Conservation (phyloP, 2,888 invertebrate genomes). For the Blastobasis adustella region DNA sequence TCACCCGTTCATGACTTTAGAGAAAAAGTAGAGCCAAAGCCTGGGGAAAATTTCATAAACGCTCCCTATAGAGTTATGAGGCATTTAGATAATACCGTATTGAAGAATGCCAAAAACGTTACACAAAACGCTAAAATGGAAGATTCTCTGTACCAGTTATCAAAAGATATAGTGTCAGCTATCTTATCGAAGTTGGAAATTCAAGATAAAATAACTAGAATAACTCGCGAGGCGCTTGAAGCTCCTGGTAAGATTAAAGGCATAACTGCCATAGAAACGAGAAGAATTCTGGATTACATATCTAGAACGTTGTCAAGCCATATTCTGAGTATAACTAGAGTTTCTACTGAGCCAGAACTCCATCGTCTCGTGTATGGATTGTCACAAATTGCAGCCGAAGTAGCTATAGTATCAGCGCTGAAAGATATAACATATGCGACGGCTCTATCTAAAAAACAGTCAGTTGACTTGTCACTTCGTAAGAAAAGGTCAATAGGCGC, state of each 20-base stretch:
- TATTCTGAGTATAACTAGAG: slow-evolving; percentile 54
- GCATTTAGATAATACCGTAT: slow-evolving; percentile 51
- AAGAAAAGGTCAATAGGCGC: slow-evolving; percentile 28
- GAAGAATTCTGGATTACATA: slow-evolving; percentile 63
- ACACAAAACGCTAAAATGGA: slow-evolving; percentile 62
- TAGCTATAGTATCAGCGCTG: slow-evolving; percentile 61
- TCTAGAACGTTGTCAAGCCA: slow-evolving; percentile 61
- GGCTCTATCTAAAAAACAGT: slow-evolving; percentile 60
- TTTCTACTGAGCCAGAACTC: slow-evolving; percentile 63
- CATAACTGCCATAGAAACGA: slow-evolving; percentile 62
- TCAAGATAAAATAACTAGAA: slow-evolving; percentile 66
- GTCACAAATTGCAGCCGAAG: slow-evolving; percentile 65
- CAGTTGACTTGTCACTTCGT: slow-evolving; percentile 55
- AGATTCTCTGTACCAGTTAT: slow-evolving; percentile 55
- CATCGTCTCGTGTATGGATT: slow-evolving; percentile 64
- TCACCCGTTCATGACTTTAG: slow-evolving; percentile 59
- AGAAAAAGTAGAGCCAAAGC: slow-evolving; percentile 36
- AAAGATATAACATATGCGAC: slow-evolving; percentile 62
- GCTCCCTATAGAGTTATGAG: slow-evolving; percentile 54
- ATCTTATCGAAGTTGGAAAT: slow-evolving; percentile 60
- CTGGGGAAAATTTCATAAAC: slow-evolving; percentile 32
- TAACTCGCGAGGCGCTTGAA: slow-evolving; percentile 60
- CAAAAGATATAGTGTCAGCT: slow-evolving; percentile 60
- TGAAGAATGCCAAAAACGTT: slow-evolving; percentile 54
- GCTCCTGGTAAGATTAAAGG: slow-evolving; percentile 63